Base-by-base conservation (phyloP, 2,888 invertebrate species). In the Sphaerophoria rueppellii region DNA sequence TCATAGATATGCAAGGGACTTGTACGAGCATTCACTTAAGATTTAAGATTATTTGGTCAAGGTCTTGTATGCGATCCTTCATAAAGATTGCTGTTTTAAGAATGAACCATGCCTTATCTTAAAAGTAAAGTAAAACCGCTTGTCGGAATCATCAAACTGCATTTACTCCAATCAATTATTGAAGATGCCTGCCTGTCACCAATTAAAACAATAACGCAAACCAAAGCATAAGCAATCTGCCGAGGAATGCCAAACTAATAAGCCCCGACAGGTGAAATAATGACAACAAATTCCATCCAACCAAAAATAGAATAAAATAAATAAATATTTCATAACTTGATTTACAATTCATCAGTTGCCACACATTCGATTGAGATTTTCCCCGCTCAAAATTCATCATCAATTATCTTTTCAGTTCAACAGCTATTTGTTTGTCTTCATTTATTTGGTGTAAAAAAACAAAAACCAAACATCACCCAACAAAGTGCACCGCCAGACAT, bases 401-500 rank as follows among this genome's bases (percentile, higher is more conserved):
- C 83, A 83, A 75, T 79, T 79, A 75, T 50, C 40, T 55, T 35
- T 67, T 35, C 35, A 74, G 61, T 32, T 24, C 24, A 24, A 24
- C 24, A 24, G 24, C 24, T 24, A 52, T 52, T 9, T 67, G 52
- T 67, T 43, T 34, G 11, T 55, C 9, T 35, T 12, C 1, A 24
- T 24, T 24, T 24, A 2, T 24, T 24, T 24, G 1, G 24, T 24
- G 32, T n/a, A 32, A 58, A 65, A 52, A 58, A 37, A 50, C 43
- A 65, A 65, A 50, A 48, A 58, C 14, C 40, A 63, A 65, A 65
- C 40, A 48, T 73, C 40, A 46, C 24, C 46, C 7, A 37, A 83
- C 75, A 83, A 79, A 83, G 83, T 75, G 24, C 35, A 72, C 83
- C 80, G 85, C 85, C 85, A 81, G 81, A 85, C 85, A 81, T 70